phyloP scores from a whole-genome alignment of 2,888 invertebrate species.

The Nymphalis urticae region DNA sequence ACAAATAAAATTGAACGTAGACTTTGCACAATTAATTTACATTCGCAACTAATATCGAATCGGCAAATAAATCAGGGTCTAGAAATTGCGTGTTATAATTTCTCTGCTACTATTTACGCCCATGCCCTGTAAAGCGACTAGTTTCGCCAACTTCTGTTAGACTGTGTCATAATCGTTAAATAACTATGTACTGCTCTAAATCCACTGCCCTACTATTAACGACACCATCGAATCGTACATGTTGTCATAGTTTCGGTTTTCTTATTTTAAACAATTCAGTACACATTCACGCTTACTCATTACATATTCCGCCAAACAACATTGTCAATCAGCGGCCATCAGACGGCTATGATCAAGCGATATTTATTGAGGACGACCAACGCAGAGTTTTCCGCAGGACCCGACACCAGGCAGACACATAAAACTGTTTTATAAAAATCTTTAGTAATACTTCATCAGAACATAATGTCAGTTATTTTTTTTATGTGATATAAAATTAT shows the following conservation, averaged over 20 bases:
- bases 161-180: constrained; percentile 48
- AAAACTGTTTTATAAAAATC: no score
- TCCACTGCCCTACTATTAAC: constrained; percentile 30
- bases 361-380: no score
- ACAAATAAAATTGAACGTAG: constrained; percentile 1
- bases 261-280: constrained; percentile 1
- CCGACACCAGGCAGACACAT: no score
- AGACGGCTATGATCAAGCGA: no score
- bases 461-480: no score
- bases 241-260: background rate
- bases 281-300: background rate
- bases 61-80: constrained; percentile 19
- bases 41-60: constrained; percentile 2
- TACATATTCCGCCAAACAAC: no score
- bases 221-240: background rate
- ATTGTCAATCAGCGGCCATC: no score
- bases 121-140: constrained; percentile 49
- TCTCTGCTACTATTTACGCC: constrained; percentile 47
- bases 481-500: background rate
- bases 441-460: no score
- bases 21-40: constrained; percentile 1
- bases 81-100: constrained; percentile 38
- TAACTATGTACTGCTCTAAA: constrained; percentile 21
- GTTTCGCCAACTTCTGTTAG: constrained; percentile 40
- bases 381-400: no score